Evolutionary conservation across 1,140 invertebrate genomes (phyloP).

Genomic region (Papilio polytes): DNA sequence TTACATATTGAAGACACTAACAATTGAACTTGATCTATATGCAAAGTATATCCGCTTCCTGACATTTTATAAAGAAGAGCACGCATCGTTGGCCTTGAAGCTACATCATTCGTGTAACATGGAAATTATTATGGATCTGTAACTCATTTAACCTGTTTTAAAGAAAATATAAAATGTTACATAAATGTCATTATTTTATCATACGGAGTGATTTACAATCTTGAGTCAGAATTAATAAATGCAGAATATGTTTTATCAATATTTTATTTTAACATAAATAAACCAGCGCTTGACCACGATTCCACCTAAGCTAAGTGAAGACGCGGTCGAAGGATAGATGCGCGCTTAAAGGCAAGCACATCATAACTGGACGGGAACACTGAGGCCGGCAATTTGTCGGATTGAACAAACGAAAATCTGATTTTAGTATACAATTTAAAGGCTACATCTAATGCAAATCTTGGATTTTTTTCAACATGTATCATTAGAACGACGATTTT

Average conservation of each 20-base stretch:
- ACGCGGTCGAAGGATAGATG: too few relatives aligned
- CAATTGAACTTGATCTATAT: not conserved
- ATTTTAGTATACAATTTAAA: not conserved
- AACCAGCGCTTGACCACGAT: too few relatives aligned
- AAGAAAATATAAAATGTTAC: not conserved
- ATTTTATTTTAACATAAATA: too few relatives aligned
- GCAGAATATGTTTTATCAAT: not conserved
- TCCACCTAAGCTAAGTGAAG: too few relatives aligned
- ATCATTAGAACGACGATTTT: not conserved
- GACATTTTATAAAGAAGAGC: not conserved
- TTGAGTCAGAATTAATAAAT: not conserved
- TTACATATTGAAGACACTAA: not conserved
- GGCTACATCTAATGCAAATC: not conserved
- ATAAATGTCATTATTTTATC: not conserved
- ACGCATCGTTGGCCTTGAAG: not conserved
- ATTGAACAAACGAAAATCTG: not conserved
- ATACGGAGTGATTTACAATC: not conserved
- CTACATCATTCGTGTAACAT: not conserved
- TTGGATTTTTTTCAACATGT: too few relatives aligned
- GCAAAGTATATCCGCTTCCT: conserved; percentile 7
- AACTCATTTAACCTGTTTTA: conserved; percentile 12
- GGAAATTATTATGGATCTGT: conserved; percentile 8
- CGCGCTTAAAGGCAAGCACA: too few relatives aligned
- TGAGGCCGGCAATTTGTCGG: too few relatives aligned
- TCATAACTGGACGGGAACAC: too few relatives aligned